phyloP scores from a whole-genome alignment of 2,888 invertebrate species.

The Apeira syringaria region DNA sequence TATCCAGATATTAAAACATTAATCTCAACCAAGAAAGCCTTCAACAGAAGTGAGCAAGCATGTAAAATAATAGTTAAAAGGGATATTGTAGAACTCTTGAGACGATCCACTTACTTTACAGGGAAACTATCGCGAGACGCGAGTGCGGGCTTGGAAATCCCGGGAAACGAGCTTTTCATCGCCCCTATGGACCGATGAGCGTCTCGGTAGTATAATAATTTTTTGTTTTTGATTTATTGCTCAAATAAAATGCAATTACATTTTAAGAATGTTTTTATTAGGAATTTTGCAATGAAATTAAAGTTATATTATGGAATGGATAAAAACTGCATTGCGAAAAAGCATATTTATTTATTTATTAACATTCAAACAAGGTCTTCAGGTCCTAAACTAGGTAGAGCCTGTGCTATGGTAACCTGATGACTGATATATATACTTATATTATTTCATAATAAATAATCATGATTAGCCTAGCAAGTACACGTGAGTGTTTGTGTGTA shows the following conservation, averaged over 20 bases:
- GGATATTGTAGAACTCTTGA: slow-evolving; percentile 37
- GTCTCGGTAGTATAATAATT: slow-evolving; percentile 4
- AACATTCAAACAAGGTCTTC: too few species aligned
- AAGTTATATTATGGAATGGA: too few species aligned
- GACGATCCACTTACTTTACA: slow-evolving; percentile 35
- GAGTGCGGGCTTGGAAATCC: slow-evolving; percentile 31
- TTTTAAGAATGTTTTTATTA: neutral
- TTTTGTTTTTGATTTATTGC: neutral
- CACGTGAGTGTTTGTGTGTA: too few species aligned
- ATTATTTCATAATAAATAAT: too few species aligned
- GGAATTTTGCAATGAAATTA: too few species aligned
- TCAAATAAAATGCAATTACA: neutral
- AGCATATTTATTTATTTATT: too few species aligned
- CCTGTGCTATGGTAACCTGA: too few species aligned
- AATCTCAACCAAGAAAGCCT: slow-evolving; percentile 7
- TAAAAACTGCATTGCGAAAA: too few species aligned
- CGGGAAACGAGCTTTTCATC: slow-evolving; percentile 19
- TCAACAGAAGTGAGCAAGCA: slow-evolving; percentile 24
- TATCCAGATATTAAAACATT: slow-evolving; percentile 1
- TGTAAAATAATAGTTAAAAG: slow-evolving; percentile 33
- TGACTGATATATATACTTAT: neutral
- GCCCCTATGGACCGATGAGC: neutral
- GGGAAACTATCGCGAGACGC: slow-evolving; percentile 36
- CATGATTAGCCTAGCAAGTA: too few species aligned
- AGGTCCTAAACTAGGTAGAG: too few species aligned